Base-by-base conservation (phyloP, 1,140 invertebrate genomes). In the Aethina tumida region DNA sequence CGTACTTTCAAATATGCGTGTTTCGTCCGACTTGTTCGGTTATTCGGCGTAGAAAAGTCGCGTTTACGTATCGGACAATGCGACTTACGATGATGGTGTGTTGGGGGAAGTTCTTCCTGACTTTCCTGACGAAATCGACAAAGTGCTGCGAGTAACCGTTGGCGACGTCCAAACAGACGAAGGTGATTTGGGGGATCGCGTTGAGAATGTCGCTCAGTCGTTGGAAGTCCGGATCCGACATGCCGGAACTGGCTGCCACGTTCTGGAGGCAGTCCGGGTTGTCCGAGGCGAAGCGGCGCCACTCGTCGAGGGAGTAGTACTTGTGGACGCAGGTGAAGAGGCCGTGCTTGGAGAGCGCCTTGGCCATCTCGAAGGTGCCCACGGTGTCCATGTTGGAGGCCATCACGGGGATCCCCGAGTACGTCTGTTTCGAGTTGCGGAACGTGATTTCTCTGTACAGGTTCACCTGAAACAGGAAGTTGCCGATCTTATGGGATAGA, bases 321-420 rank as follows among this genome's bases (percentile, higher is more conserved):
- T 97, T 97, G 62, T 95, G 90, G 15, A 96, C 74, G 22, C 84
- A 79, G 15, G 91, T 95, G 60, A 95, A 94, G 15, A 93, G 60
- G 3, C 79, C 76, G 62, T 89, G 77, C 86, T 90, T 86, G 19
- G 79, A 74, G 8, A 96, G 63, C 35, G 77, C 75, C 58, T 74
- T 77, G 1, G 90, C 90, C 83, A 96, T 94, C 66, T 94, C 83
- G 68, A 96, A 96, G 9, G 91, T 96, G 27, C 92, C 92, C 27
- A 94, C 81, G 1, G 91, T 95, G 62, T 96, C 93, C 93, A 97
- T 97, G 59, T 97, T 97, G 24, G 90, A 88, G 5, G 91, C 91
- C 71, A 97, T 92, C 10, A 97, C 75, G 6, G 93, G 92, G 28
- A 96, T 79, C 8, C 92, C 92, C 50, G 69, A 69, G 61, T 92